These are phyloP conservation scores for Melangyna quadrimaculata DNA, from an alignment of 2,888 invertebrate genomes.

Conservation along the genomic window DNA sequence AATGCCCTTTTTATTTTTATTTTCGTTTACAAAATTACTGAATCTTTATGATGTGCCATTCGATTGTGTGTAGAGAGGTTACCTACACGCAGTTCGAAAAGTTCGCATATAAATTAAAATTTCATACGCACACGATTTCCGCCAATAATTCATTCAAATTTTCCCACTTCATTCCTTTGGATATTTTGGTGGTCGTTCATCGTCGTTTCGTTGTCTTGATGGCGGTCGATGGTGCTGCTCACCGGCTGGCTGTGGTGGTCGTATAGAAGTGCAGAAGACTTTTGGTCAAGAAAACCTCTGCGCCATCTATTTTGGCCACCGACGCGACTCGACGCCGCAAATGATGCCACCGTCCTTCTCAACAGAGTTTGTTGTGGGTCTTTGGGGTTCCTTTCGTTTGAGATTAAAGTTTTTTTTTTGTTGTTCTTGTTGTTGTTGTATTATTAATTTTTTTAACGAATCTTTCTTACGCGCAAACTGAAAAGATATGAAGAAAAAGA, in stretches of 20 bases:
- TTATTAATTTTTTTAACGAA: constrained; percentile 28
- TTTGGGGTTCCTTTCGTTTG: constrained; percentile 39
- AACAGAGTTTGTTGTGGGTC: constrained; percentile 32
- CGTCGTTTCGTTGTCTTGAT: neutral
- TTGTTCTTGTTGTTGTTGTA: constrained; percentile 32
- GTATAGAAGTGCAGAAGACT: neutral
- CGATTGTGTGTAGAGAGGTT: constrained; percentile 45
- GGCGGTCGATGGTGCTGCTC: neutral
- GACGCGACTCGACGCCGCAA: constrained; percentile 6
- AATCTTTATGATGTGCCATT: constrained; percentile 66
- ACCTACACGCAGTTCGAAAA: constrained; percentile 55
- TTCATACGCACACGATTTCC: constrained; percentile 73
- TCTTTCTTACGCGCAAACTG: constrained; percentile 41
- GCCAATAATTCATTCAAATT: constrained; percentile 72
- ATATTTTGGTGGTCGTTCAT: neutral
- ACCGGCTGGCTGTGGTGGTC: neutral
- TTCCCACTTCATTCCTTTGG: constrained; percentile 60
- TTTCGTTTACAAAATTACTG: constrained; percentile 22
- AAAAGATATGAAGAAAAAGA: constrained; percentile 62
- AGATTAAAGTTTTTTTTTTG: constrained; percentile 60
- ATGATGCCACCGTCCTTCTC: constrained; percentile 24
- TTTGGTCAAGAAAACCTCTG: constrained; percentile 26
- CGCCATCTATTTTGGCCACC: constrained; percentile 50
- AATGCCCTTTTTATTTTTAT: neutral
- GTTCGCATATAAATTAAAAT: constrained; percentile 75